phyloP scores from a whole-genome alignment of 2,888 invertebrate species.

The Osedax frankpressi region DNA sequence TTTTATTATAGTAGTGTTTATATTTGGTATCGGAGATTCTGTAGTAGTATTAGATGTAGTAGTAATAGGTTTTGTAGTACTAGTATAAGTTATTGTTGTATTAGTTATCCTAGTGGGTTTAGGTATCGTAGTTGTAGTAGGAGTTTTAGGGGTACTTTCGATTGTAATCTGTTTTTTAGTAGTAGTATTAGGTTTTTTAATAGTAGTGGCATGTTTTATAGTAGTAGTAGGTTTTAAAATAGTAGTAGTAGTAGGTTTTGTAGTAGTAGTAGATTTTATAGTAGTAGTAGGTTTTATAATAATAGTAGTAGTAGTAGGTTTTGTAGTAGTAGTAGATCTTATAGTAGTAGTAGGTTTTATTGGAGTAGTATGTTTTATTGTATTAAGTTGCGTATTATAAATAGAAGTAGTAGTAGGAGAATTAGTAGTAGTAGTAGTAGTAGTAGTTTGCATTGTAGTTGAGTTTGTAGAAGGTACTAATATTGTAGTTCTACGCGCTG shows the following conservation, averaged over 20 bases:
- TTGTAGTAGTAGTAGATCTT: background rate
- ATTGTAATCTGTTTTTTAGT: no score
- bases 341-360: background rate
- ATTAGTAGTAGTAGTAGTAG: background rate
- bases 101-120: no score
- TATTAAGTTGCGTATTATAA: no score
- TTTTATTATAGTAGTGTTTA: no score
- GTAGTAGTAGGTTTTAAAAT: background rate
- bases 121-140: no score
- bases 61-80: no score
- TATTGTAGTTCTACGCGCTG: background rate
- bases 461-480: background rate
- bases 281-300: background rate
- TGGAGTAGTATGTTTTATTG: no score
- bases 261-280: background rate
- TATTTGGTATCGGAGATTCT: no score
- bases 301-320: background rate
- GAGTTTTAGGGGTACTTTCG: no score
- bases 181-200: background rate
- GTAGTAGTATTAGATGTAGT: no score
- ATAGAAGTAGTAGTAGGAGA: background rate
- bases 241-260: background rate
- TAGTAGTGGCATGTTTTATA: background rate
- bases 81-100: no score
- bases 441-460: background rate